Evolutionary conservation across 2,113 vertebrate species (phyloP).

Genomic region (Sterna hirundo): DNA sequence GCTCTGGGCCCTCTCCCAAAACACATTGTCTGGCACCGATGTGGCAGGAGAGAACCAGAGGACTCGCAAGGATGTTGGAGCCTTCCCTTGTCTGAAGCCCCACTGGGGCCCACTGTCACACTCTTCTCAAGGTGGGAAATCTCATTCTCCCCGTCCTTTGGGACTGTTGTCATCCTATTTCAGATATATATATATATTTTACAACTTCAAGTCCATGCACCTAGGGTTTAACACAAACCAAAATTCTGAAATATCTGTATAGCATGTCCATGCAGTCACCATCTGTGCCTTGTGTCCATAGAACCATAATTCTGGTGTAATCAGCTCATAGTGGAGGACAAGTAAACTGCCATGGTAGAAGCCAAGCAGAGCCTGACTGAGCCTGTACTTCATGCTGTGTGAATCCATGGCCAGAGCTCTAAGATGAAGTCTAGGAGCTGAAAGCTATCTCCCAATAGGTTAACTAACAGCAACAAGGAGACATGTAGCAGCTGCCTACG

Average conservation of each 20-base stretch:
- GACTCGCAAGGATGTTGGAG: not conserved
- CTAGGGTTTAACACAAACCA: not conserved
- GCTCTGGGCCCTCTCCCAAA: not conserved
- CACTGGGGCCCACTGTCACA: not conserved
- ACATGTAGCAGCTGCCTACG: not conserved
- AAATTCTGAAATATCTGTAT: not conserved
- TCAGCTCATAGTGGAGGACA: not conserved
- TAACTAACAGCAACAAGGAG: not conserved
- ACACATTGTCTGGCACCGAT: accelerated
- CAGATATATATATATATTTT: not conserved
- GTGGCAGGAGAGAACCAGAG: not conserved
- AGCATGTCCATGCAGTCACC: not conserved
- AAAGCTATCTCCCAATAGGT: not conserved
- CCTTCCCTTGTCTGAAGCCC: not conserved
- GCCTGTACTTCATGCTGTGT: not conserved
- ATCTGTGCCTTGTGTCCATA: not conserved
- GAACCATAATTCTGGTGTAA: not conserved
- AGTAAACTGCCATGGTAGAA: not conserved
- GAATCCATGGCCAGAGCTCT: not conserved
- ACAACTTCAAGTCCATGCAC: not conserved
- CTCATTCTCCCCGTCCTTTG: not conserved
- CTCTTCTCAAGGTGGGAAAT: not conserved
- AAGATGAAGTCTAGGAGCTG: not conserved
- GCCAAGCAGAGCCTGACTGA: not conserved
- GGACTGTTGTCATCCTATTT: not conserved